These are phyloP conservation scores for Guaruba guarouba DNA, from an alignment of 2,113 vertebrate species.

Conservation along the genomic window DNA sequence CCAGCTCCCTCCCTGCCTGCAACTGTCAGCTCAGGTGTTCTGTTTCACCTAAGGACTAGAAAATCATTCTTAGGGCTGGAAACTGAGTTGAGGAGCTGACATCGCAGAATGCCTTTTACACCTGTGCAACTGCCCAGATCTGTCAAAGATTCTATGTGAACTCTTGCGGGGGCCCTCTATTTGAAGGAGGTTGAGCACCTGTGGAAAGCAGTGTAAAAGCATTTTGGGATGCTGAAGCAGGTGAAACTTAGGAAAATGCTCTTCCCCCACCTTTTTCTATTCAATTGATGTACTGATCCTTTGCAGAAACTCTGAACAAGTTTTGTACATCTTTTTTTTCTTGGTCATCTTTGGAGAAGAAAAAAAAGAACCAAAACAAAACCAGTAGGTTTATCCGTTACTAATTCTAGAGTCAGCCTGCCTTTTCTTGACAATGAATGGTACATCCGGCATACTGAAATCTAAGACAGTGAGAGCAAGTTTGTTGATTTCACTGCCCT, in stretches of 20 bases:
- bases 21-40: rapidly evolving
- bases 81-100: neutral
- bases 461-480: neutral
- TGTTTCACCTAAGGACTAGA: neutral
- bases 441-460: neutral
- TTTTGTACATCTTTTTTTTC: neutral
- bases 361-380: neutral
- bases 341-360: rapidly evolving
- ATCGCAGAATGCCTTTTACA: neutral
- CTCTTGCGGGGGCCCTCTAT: neutral
- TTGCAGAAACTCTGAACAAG: neutral
- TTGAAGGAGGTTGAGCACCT: neutral
- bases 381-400: neutral
- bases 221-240: neutral
- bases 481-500: neutral
- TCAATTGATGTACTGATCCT: neutral
- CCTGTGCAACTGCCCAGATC: neutral
- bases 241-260: neutral
- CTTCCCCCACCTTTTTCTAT: neutral
- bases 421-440: neutral
- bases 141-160: neutral
- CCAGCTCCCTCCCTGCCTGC: neutral
- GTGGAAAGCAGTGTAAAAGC: neutral
- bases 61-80: neutral
- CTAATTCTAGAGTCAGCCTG: neutral